Base-by-base conservation (phyloP, 2,888 invertebrate genomes). In the Neocrepidodera transversa region DNA sequence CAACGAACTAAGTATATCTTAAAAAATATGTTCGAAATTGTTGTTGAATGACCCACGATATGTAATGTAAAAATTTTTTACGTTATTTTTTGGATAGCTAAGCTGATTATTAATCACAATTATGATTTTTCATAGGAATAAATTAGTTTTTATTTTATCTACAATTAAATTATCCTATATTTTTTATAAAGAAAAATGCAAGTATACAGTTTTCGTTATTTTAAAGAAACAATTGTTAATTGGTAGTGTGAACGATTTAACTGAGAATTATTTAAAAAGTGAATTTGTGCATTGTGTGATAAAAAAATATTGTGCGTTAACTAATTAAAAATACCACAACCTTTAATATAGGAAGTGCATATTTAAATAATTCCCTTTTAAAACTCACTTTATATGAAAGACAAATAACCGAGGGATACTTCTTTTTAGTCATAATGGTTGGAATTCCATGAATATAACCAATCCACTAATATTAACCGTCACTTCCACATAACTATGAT, bases 351-450 rank as follows among this genome's bases (percentile, higher is more conserved):
- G 23, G 23, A 23, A 23, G 23, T 23, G 23, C 6, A 23, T 23
- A 23, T 23, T 23, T 23, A 23, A 23, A 23, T 23, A 23, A 23
- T 23, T 23, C 23, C 3, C 23, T 5, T 30, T 30, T 36, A 36
- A 36, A n/a, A 70, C 68, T 69, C 66, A 73, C 76, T 76, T 74
- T 78, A 62, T 77, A 78, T 5, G 77, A 77, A 38, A 78, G 68
- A 62, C 74, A 76, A 59, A 77, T 63, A 49, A 77, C 72, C 45
- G 69, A 62, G 3, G 45, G 28, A 45, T 8, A 28, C 62, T 66
- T 64, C 68, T 73, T 63, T 70, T 26, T 42, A 42, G 13, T 45
- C 45, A 45, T 45, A 26, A 10, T 28, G 1, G 14, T 26, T 14
- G 26, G 4, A 2, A 18, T 13, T 42, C 20, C 42, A 5, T n/a